Base-by-base conservation (phyloP, 2,113 vertebrate genomes). In the Lontra canadensis region DNA sequence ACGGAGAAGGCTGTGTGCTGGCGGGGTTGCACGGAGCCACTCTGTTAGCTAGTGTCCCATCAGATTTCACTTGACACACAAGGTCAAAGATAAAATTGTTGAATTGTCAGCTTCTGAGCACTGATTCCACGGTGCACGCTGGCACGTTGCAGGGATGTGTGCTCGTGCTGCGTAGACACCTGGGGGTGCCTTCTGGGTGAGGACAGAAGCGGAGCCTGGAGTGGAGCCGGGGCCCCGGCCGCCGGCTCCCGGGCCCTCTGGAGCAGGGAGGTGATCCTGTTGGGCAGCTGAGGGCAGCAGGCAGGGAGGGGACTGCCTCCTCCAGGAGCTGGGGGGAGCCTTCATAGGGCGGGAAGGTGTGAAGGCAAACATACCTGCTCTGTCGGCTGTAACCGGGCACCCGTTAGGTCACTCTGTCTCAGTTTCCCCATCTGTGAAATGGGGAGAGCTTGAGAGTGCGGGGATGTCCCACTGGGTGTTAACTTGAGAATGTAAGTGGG, bases 1-100 rank as follows among this genome's bases (percentile, higher is more conserved):
- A 7, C 13, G 0, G 1, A 34, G 55, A 21, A 15, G 5, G 6
- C 36, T 13, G 13, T 8, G 3, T 18, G 61, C 47, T 2, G 21
- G 18, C 25, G 25, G 39, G 52, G 73, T 82, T 25, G 47, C 6
- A 1, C 0, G 1, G 78, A 17, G 5, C 57, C n/a, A 8, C 61
- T 44, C 65, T n/a, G 39, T 23, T n/a, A 6, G 4, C 65, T 20
- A 0, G 20, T 7, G 26, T 34, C 26, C 65, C 36, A 25, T 44
- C 65, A 29, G 74, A 17, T 21, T 57, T 44, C 13, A 4, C 59
- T 39, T 20, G 17, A 69, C 11, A 69, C 15, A 23, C 39, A 39
- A 34, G 81, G n/a, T 71, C 81, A 23, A 39, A 36, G 78, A 31
- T 52, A 21, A 15, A 47, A 31, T 4, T 0, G 3, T 1, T 25